phyloP scores from a whole-genome alignment of 2,888 invertebrate genomes.

The Pammene fasciana region DNA sequence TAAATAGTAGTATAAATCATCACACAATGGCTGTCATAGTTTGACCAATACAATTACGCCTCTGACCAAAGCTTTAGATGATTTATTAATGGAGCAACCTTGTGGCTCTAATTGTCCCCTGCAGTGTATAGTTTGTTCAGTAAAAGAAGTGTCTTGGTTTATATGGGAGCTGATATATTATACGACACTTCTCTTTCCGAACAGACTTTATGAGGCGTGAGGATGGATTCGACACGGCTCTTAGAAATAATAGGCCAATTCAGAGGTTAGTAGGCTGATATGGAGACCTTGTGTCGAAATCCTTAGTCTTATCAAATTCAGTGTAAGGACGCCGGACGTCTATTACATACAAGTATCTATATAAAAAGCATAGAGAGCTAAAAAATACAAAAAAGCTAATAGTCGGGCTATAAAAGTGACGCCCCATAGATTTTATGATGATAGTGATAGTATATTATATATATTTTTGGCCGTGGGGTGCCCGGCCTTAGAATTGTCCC shows the following conservation, averaged over 20 bases:
- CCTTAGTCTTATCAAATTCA: conserved; percentile 47
- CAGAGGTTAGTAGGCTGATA: conserved; percentile 46
- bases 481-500: no score
- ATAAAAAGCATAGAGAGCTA: no score
- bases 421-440: no score
- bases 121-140: conserved; percentile 44
- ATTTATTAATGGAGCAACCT: conserved; percentile 44
- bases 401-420: no score
- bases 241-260: conserved; percentile 57
- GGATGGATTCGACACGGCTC: conserved; percentile 59
- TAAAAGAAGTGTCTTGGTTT: no score
- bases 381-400: no score
- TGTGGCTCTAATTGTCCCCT: conserved; percentile 50
- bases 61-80: conserved; percentile 26
- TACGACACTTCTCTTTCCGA: no score
- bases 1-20: conserved; percentile 30
- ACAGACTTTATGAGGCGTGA: conserved; percentile 41
- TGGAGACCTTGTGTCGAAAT: conserved; percentile 56
- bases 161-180: no score
- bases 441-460: no score
- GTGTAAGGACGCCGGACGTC: conserved; percentile 48
- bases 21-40: conserved; percentile 32
- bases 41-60: conserved; percentile 35
- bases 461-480: no score
- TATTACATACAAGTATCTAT: no score